Percentiles rank a stretch among this genome's conserved stretches.
Conservation (phyloP, 1,140 invertebrate genomes). For the Bombus terrestris region DNA sequence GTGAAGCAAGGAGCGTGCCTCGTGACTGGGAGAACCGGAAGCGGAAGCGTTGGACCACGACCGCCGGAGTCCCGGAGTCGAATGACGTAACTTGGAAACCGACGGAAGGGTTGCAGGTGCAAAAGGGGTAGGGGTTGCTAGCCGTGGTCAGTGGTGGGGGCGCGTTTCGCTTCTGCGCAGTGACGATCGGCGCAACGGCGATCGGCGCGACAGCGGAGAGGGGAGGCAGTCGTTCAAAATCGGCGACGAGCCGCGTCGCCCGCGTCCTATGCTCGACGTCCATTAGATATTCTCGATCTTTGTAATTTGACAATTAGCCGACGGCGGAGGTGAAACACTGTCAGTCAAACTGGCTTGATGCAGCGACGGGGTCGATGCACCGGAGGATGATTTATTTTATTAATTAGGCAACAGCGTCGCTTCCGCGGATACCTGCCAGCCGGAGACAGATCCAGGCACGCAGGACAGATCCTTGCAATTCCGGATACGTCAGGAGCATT, state of each 20-base stretch:
- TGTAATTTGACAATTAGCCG: slow-evolving; percentile 75
- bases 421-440: slow-evolving; percentile 37
- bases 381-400: slow-evolving; percentile 67
- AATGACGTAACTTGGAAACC: slow-evolving; percentile 73
- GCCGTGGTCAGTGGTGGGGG: slow-evolving; percentile 52
- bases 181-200: not conserved
- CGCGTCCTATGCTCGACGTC: slow-evolving; percentile 43
- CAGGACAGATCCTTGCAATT: slow-evolving; percentile 20
- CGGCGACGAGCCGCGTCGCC: slow-evolving; percentile 28
- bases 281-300: slow-evolving; percentile 71
- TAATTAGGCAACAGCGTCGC: slow-evolving; percentile 61
- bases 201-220: not conserved
- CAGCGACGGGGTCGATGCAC: slow-evolving; percentile 53
- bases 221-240: slow-evolving; percentile 37
- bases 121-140: slow-evolving; percentile 67
- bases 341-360: slow-evolving; percentile 70
- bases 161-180: slow-evolving; percentile 68
- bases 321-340: slow-evolving; percentile 65
- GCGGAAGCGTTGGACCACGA: slow-evolving; percentile 69
- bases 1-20: slow-evolving; percentile 12
- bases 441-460: slow-evolving; percentile 6
- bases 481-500: slow-evolving; percentile 37
- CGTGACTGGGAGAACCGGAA: slow-evolving; percentile 61
- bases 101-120: slow-evolving; percentile 67
- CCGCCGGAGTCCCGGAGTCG: slow-evolving; percentile 72